Evolutionary conservation across 2,888 invertebrate species (phyloP).

Genomic region (Eumacrocentrus americanus): DNA sequence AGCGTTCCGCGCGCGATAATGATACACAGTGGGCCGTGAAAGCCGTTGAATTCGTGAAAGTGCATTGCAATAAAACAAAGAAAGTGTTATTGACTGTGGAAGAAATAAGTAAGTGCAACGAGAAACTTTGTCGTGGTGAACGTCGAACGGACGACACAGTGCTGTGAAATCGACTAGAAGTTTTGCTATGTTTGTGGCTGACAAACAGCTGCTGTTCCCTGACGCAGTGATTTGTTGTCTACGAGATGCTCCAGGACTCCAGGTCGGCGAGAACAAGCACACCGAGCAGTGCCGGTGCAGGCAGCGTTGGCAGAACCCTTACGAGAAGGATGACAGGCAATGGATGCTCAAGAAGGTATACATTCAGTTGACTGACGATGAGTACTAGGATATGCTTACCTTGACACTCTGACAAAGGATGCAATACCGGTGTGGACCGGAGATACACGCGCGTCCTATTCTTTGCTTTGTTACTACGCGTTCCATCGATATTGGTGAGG

Average conservation of each 20-base stretch:
- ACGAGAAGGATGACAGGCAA: slow-evolving; percentile 32
- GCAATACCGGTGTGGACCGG: not conserved
- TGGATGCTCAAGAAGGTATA: slow-evolving; percentile 35
- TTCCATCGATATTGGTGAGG: not conserved
- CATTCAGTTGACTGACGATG: too few species aligned
- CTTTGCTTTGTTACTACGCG: not conserved
- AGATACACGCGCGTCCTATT: not conserved
- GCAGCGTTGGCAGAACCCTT: slow-evolving; percentile 28
- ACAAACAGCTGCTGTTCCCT: slow-evolving; percentile 20
- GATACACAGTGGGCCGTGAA: slow-evolving; percentile 4
- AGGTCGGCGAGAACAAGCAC: slow-evolving; percentile 26
- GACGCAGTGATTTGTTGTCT: slow-evolving; percentile 16
- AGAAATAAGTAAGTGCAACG: too few species aligned
- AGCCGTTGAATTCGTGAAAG: not conserved
- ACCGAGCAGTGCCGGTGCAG: slow-evolving; percentile 20
- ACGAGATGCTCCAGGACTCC: slow-evolving; percentile 34
- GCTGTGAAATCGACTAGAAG: slow-evolving; percentile 4
- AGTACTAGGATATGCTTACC: not conserved
- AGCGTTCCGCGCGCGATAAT: slow-evolving; percentile 28
- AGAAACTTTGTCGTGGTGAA: too few species aligned
- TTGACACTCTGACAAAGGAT: not conserved
- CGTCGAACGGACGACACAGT: too few species aligned
- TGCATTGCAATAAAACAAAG: not conserved
- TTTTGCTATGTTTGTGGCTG: slow-evolving; percentile 28
- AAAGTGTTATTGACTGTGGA: not conserved